Conservation (phyloP, 2,113 vertebrate genomes). For the Daphoenositta chrysoptera region DNA sequence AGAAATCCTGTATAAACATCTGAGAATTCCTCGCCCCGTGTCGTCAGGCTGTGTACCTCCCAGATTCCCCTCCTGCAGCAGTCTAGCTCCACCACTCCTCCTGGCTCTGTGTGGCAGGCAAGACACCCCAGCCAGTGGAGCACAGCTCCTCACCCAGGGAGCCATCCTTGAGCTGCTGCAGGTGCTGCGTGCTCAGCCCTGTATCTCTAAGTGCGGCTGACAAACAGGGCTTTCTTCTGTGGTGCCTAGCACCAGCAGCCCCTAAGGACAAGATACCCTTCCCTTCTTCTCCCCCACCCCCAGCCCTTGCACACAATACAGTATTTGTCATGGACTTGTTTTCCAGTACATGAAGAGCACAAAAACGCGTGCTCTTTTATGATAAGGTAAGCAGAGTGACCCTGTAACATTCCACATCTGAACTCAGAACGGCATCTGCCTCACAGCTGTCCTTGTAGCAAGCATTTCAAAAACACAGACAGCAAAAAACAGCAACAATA, state of each 20-base stretch:
- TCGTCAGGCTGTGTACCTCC: background rate
- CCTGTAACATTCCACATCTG: constrained; percentile 63
- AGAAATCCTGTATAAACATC: background rate
- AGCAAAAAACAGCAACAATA: constrained; percentile 30
- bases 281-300: constrained; percentile 33
- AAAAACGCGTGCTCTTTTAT: constrained; percentile 49
- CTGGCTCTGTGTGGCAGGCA: background rate
- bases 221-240: constrained; percentile 45
- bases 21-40: background rate
- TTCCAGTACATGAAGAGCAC: constrained; percentile 54
- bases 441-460: constrained; percentile 62
- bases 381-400: constrained; percentile 66
- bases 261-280: constrained; percentile 52
- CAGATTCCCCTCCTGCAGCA: background rate
- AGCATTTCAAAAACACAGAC: constrained; percentile 49
- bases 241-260: constrained; percentile 49
- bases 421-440: constrained; percentile 61
- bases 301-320: constrained; percentile 18
- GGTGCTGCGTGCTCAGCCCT: background rate
- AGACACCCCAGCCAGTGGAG: background rate
- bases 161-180: background rate
- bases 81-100: background rate
- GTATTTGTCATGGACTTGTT: constrained; percentile 60
- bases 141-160: background rate
- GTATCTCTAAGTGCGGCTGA: constrained; percentile 6